Conservation (phyloP, 2,888 invertebrate genomes). For the Himalopsyche japonica region DNA sequence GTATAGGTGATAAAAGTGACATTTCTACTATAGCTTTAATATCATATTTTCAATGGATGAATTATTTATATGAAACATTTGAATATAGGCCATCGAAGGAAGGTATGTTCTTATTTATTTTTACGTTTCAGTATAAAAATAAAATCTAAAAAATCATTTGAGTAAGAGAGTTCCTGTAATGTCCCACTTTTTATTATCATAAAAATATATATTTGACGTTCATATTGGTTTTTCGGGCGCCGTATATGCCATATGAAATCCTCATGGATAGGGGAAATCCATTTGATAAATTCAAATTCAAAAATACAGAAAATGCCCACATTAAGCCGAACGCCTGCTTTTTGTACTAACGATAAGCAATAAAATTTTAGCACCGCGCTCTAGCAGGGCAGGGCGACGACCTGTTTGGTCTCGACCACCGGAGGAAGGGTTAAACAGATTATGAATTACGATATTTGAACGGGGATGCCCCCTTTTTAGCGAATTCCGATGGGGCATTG, state of each 20-base stretch:
- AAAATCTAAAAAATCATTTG: no score
- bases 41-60: no score
- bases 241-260: not conserved
- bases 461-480: slow-evolving; percentile 19
- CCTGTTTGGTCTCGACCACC: not conserved
- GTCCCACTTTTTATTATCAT: no score
- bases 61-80: no score
- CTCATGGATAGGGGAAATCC: not conserved
- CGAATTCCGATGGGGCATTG: slow-evolving; percentile 19
- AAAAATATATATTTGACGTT: not conserved
- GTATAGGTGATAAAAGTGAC: no score
- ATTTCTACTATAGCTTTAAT: no score
- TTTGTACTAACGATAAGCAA: slow-evolving; percentile 15
- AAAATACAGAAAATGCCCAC: not conserved
- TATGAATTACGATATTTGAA: slow-evolving; percentile 41
- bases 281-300: not conserved
- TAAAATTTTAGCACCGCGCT: slow-evolving; percentile 26
- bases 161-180: no score
- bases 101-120: no score
- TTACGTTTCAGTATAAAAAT: no score
- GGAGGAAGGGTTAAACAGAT: slow-evolving; percentile 38
- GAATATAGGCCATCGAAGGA: no score
- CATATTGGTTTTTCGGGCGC: not conserved
- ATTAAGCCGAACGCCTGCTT: not conserved
- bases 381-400: slow-evolving; percentile 10